phyloP scores from a whole-genome alignment of 2,888 invertebrate genomes.

The Drosophila flavopinicola region DNA sequence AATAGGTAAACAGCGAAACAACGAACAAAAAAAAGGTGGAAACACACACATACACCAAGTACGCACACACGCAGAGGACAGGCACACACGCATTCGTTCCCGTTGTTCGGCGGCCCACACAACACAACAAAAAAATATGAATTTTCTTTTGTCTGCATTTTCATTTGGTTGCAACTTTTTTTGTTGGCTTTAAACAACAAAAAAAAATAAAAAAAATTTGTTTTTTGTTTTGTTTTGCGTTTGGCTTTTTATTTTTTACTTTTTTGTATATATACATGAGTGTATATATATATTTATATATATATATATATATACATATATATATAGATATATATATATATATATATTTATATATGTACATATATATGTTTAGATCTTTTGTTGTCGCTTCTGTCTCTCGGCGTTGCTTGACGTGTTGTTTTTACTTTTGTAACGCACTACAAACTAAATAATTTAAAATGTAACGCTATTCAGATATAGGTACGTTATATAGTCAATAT shows the following conservation, averaged over 20 bases:
- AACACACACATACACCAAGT: slow-evolving; percentile 4
- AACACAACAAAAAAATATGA: slow-evolving; percentile 4
- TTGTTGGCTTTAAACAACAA: slow-evolving; percentile 61
- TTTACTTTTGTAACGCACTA: slow-evolving; percentile 68
- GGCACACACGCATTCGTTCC: slow-evolving; percentile 36
- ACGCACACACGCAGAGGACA: slow-evolving; percentile 21
- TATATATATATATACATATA: slow-evolving; percentile 15
- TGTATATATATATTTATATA: slow-evolving; percentile 25
- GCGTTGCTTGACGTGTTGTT: slow-evolving; percentile 38
- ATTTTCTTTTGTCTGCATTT: slow-evolving; percentile 15
- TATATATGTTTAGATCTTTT: slow-evolving; percentile 21
- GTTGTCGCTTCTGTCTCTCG: slow-evolving; percentile 27
- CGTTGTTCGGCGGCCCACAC: slow-evolving; percentile 36
- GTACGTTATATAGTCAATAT: slow-evolving; percentile 57
- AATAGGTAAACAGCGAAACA: slow-evolving; percentile 10
- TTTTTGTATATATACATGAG: slow-evolving; percentile 35
- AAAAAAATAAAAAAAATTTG: slow-evolving; percentile 73
- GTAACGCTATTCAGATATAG: slow-evolving; percentile 66
- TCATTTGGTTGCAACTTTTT: slow-evolving; percentile 36
- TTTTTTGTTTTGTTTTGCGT: slow-evolving; percentile 64
- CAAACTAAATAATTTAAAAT: slow-evolving; percentile 72
- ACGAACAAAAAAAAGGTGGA: slow-evolving; percentile 4
- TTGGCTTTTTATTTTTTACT: slow-evolving; percentile 54
- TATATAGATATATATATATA: slow-evolving; percentile 12
- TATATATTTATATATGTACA: slow-evolving; percentile 28